These are phyloP conservation scores for Drosophila tristis DNA, from an alignment of 1,140 invertebrate genomes.

Conservation along the genomic window DNA sequence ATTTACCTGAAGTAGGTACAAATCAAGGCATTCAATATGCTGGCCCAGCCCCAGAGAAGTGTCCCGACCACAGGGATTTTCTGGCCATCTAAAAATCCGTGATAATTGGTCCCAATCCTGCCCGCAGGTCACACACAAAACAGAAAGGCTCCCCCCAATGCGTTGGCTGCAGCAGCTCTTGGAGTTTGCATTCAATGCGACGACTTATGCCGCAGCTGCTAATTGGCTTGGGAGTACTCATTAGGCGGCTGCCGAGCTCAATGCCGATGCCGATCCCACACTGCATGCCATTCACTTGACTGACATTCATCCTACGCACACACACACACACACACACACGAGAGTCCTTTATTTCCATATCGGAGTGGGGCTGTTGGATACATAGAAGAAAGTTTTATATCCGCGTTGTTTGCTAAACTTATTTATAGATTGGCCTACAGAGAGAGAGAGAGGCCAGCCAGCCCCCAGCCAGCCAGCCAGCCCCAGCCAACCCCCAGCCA, in stretches of 20 bases:
- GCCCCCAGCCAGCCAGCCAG: no score
- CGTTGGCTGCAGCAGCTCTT: no score
- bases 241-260: neutral
- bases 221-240: slow-evolving; percentile 11
- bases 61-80: no score
- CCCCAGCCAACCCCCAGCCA: neutral
- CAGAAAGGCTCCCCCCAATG: no score
- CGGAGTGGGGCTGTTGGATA: slow-evolving; percentile 7
- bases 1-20: slow-evolving; percentile 58
- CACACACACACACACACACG: slow-evolving; percentile 1
- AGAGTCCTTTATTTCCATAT: slow-evolving; percentile 20
- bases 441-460: slow-evolving; percentile 4
- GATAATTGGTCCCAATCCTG: no score
- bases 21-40: slow-evolving; percentile 50
- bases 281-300: neutral
- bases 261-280: neutral
- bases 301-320: slow-evolving; percentile 4
- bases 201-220: neutral
- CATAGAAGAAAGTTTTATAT: neutral
- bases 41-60: slow-evolving; percentile 15
- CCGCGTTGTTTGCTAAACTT: slow-evolving; percentile 35
- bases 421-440: slow-evolving; percentile 54
- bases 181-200: no score
- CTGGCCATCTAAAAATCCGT: no score
- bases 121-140: no score